These are phyloP conservation scores for Rhagoletis zephyria DNA, from an alignment of 1,140 invertebrate species.

Conservation along the genomic window DNA sequence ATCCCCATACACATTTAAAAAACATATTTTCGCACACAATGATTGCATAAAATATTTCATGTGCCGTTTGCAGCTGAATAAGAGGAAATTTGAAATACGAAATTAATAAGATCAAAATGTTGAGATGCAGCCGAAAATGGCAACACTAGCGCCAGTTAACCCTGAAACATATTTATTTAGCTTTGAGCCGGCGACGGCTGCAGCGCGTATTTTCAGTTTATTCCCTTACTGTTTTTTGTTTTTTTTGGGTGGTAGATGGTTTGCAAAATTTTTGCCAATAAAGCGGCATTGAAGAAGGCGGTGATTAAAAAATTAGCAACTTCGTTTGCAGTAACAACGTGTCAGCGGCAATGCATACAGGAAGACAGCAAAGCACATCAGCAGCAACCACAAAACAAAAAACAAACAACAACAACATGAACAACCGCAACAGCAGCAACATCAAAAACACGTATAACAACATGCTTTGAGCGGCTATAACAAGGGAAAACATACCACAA, in stretches of 20 bases:
- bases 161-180: conserved; percentile 48
- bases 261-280: conserved; percentile 46
- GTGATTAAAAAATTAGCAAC: conserved; percentile 57
- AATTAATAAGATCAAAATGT: conserved; percentile 43
- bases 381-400: neutral
- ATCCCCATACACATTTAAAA: neutral
- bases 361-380: conserved; percentile 40
- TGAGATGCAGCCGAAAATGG: conserved; percentile 29
- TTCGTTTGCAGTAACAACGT: conserved; percentile 49
- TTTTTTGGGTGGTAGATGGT: conserved; percentile 22
- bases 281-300: conserved; percentile 43
- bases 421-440: conserved; percentile 21
- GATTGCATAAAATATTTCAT: neutral
- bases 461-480: conserved; percentile 45
- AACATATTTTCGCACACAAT: neutral
- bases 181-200: neutral
- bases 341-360: conserved; percentile 52
- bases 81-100: conserved; percentile 26
- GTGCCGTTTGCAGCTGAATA: conserved; percentile 22
- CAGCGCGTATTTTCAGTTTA: neutral
- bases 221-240: neutral
- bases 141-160: conserved; percentile 45
- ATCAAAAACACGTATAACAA: conserved; percentile 32
- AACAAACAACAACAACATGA: neutral
- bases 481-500: conserved; percentile 52